A percentile compares a stretch with the other conserved stretches of the same genome.
These are phyloP conservation scores for Aphodius sticticus DNA, from an alignment of 2,888 invertebrate species.

Conservation along the genomic window DNA sequence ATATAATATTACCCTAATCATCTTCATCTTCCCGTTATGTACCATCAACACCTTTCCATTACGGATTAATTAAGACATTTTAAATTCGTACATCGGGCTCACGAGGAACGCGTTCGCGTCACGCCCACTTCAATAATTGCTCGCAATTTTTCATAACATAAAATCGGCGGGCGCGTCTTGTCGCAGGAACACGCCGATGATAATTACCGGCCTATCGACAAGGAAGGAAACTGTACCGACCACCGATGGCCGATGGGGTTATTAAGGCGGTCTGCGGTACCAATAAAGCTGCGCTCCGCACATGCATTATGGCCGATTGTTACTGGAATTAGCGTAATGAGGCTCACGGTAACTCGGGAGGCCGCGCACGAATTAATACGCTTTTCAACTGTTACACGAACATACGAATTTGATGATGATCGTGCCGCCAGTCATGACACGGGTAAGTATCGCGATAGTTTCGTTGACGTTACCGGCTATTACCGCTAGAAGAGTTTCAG, in stretches of 20 bases:
- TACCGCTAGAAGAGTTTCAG: neutral
- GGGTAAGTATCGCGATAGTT: neutral
- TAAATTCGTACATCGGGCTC: neutral
- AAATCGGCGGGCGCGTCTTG: neutral
- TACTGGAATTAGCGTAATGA: slow-evolving; percentile 54
- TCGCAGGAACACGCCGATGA: neutral
- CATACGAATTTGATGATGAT: slow-evolving; percentile 41
- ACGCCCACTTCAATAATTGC: neutral
- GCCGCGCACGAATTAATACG: slow-evolving; percentile 43
- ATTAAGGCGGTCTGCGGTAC: slow-evolving; percentile 57
- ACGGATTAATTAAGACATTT: neutral
- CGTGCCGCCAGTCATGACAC: slow-evolving; percentile 38
- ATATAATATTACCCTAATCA: too few relatives aligned
- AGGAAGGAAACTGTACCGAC: neutral
- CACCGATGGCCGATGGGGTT: slow-evolving; percentile 35
- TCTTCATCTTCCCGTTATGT: too few relatives aligned
- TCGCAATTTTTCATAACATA: neutral
- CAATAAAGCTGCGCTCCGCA: slow-evolving; percentile 53
- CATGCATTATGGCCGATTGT: slow-evolving; percentile 53
- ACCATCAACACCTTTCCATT: neutral
- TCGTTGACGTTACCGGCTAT: neutral
- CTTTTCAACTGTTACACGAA: slow-evolving; percentile 37
- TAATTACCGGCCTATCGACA: neutral
- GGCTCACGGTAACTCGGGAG: slow-evolving; percentile 45
- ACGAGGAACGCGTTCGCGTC: neutral